Base-by-base conservation (phyloP, 2,888 invertebrate genomes). In the Chydorus sphaericus region DNA sequence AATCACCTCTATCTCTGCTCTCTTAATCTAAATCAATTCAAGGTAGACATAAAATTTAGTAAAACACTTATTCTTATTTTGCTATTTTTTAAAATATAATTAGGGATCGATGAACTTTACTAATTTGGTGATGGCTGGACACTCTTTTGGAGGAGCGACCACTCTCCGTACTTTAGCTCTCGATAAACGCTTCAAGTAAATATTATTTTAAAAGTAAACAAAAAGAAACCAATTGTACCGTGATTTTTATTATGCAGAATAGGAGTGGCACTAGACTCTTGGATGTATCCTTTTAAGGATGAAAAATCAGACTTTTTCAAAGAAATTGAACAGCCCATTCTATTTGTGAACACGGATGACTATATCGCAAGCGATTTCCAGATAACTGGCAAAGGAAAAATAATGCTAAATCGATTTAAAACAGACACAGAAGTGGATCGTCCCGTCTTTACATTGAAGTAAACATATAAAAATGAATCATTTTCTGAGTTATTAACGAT, bases 71-170 rank as follows among this genome's bases (percentile, higher is more conserved):
- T n/a, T n/a, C n/a, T n/a, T n/a, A n/a, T n/a, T n/a, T n/a, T 11
- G 6, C 3, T 44, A n/a, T 31, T 29, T 8, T 54, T 20, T 26
- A 18, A 6, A 10, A 14, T 16, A 14, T 37, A 37, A 65, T 14
- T 66, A 74, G 67, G 73, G 69, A 4, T 64, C 68, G 31, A 65
- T 77, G 54, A 75, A 77, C 63, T 52, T 73, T 14, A 66, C 70
- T 5, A 68, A 66, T 58, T 62, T 74, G 2, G 68, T 73, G 1
- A 69, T 80, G 59, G 73, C 75, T 62, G 82, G 82, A 2, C 81
- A 81, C 66, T 81, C 80, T 0, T 81, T 82, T 67, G 82, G 82
- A 7, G 81, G 76, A 2, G 76, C 78, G 5, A 77, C 80, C 1
- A 72, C 77, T 10, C 65, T 82, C 3, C 69, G 76, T 28, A 70